Conservation (phyloP, 2,888 invertebrate species). For the Phengaris arion region DNA sequence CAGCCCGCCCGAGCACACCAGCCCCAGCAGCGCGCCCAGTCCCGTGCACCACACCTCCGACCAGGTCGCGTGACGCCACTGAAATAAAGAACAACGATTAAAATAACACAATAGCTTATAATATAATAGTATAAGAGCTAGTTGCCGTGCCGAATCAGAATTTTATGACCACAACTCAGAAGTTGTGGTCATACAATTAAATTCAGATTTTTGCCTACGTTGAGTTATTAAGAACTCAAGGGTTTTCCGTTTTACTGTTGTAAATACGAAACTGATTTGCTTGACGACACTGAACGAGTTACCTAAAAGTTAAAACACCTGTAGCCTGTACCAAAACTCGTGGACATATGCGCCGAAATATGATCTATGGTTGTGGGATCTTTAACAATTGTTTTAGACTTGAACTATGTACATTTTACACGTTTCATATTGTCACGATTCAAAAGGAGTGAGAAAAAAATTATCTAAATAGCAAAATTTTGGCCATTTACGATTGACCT, state of each 20-base stretch:
- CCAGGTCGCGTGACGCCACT: slow-evolving; percentile 70
- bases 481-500: not conserved
- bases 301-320: not conserved
- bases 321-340: not conserved
- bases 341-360: not conserved
- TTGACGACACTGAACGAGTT: no score
- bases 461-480: not conserved
- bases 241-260: no score
- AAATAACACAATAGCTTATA: no score
- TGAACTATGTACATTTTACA: not conserved
- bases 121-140: no score
- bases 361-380: not conserved
- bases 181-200: no score
- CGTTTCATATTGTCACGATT: not conserved
- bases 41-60: slow-evolving; percentile 51
- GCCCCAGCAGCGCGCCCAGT: slow-evolving; percentile 48
- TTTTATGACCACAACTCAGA: no score
- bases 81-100: slow-evolving; percentile 36
- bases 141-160: no score
- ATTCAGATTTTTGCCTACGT: no score
- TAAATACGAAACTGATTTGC: no score
- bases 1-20: slow-evolving; percentile 58
- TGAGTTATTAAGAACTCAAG: no score
- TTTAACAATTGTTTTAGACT: not conserved
- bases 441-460: not conserved